These are phyloP conservation scores for Ctenopoma kingsleyae DNA, from an alignment of 2,797 vertebrate species.

Conservation along the genomic window DNA sequence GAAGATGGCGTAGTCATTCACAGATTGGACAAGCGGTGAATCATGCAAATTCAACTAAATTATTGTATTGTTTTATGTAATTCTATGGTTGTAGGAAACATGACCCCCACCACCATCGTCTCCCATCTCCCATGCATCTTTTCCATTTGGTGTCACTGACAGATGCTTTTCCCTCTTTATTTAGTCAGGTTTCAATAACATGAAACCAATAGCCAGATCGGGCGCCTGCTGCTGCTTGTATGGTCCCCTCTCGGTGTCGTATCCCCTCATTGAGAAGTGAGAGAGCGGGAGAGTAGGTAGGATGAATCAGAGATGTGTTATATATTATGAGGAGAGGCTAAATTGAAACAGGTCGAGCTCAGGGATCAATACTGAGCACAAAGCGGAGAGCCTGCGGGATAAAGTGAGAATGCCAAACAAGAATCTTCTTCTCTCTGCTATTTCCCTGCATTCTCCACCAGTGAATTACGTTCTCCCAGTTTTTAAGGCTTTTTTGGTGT, in stretches of 20 bases:
- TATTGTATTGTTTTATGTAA: conserved; percentile 60
- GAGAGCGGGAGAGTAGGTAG: conserved; percentile 46
- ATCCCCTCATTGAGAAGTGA: conserved; percentile 66
- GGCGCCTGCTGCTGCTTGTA: conserved; percentile 72
- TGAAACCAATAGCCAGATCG: conserved; percentile 74
- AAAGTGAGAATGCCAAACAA: conserved; percentile 73
- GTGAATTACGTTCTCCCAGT: conserved; percentile 17
- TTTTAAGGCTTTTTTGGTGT: conserved; percentile 35
- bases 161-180: conserved; percentile 75
- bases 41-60: conserved; percentile 57
- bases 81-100: conserved; percentile 39
- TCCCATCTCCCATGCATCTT: conserved; percentile 39
- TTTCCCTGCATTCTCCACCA: not conserved
- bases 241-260: conserved; percentile 62
- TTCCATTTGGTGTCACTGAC: conserved; percentile 75
- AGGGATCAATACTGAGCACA: conserved; percentile 76
- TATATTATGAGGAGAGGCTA: conserved; percentile 80
- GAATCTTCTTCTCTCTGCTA: conserved; percentile 19
- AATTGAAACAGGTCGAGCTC: conserved; percentile 77
- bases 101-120: not conserved
- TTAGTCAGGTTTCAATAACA: conserved; percentile 81
- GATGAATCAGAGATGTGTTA: conserved; percentile 78
- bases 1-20: conserved; percentile 63
- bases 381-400: conserved; percentile 65
- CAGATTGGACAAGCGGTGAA: conserved; percentile 68